phyloP scores from a whole-genome alignment of 2,888 invertebrate genomes.

The Drosophila melanocephala region DNA sequence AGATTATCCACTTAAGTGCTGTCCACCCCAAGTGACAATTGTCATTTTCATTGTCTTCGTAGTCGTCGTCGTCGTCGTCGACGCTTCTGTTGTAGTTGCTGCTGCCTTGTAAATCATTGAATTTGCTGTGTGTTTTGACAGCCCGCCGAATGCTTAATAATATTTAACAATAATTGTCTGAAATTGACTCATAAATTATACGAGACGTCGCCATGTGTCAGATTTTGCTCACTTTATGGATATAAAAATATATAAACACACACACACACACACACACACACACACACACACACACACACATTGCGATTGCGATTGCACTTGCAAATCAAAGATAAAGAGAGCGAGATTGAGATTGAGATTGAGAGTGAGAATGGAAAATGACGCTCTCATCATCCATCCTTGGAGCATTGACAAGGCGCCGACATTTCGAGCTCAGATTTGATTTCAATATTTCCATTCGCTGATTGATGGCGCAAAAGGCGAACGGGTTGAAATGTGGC shows the following conservation, averaged over 20 bases:
- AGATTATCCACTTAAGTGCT: constrained; percentile 81
- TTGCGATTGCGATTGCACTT: constrained; percentile 46
- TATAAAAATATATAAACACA: constrained; percentile 43
- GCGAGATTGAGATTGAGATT: not conserved
- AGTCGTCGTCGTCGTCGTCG: constrained; percentile 30
- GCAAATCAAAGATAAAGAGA: constrained; percentile 36
- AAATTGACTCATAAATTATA: constrained; percentile 84
- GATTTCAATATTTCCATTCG: constrained; percentile 70
- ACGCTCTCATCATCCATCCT: constrained; percentile 57
- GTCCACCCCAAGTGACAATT: constrained; percentile 77
- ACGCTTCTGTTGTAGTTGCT: constrained; percentile 11
- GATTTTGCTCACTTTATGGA: constrained; percentile 69
- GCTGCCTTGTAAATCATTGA: constrained; percentile 79
- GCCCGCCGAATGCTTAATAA: constrained; percentile 83
- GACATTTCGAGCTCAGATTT: constrained; percentile 71
- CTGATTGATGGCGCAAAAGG: constrained; percentile 48
- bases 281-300: constrained; percentile 14
- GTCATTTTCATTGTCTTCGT: constrained; percentile 46
- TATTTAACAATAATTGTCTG: constrained; percentile 84
- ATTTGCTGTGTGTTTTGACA: constrained; percentile 80
- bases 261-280: not conserved
- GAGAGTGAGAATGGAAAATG: constrained; percentile 6
- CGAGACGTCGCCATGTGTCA: constrained; percentile 74
- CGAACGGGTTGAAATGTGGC: constrained; percentile 52
- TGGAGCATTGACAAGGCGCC: constrained; percentile 68